Base-by-base conservation (phyloP, 2,113 vertebrate genomes). In the Catharus minimus region DNA sequence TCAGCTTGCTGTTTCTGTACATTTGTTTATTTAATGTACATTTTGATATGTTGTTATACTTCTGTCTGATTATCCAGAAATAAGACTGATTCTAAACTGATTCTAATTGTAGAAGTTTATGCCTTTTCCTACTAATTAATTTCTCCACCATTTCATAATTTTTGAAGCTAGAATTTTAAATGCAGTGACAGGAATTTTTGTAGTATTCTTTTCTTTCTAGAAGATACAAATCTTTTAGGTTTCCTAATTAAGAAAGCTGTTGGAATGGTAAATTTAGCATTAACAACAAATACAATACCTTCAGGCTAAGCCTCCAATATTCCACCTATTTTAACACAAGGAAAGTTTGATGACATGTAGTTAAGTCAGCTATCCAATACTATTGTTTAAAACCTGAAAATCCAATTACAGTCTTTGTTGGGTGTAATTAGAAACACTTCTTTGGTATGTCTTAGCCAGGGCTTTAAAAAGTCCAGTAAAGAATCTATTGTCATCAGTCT, bases 221-320 rank as follows among this genome's bases (percentile, higher is more conserved):
- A 82, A 76, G 11, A 15, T 30, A n/a, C 9, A 47, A 89, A 64
- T 82, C 36, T 44, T 75, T 82, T 36, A 15, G 22, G 19, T 72
- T 71, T 85, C 15, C 57, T 71, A 72, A 89, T 82, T 64, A 94
- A 89, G 66, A 60, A 68, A 79, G 16, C 24, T 92, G 17, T 86
- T 53, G 9, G 57, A 79, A 88, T 68, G 20, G 32, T 60, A 57
- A 67, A 75, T 82, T 56, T 82, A 58, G 52, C 36, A 46, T 65
- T 82, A 78, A 39, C 16, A 65, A 24, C 62, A 68, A 79, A 79
- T 26, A 64, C 14, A 85, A 36, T 66, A 79, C 26, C 43, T 72
- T 60, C 78, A 92, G 65, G 47, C 33, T 38, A 82, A 94, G 16
- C 30, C 17, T 71, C 55, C 36, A 47, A 43, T 71, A 67, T 64